Evolutionary conservation across 64 coral and sea anemone genomes (phyloP), one percentile per base, ranked within the genome.

Genomic region (Anthopleura sola): DNA sequence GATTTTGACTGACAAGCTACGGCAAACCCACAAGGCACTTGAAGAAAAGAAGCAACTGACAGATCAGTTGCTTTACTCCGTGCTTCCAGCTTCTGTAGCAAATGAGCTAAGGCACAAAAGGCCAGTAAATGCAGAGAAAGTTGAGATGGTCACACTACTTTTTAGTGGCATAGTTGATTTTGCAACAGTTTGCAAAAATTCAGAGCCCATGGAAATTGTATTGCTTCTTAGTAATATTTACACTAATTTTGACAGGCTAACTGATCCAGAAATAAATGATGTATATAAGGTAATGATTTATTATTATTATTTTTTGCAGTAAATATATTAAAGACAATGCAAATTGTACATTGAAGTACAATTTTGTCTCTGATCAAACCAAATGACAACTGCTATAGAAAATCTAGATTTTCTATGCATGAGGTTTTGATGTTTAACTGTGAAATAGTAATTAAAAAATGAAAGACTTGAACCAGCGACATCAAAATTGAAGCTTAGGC

Each of bases 91-190:
- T 57, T 92, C 85, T 44, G 90, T 92, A 37, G 90, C 91, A 34
- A 88, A 93, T 74, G 91, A 93, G 75, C 62, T 93, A 44, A 69
- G 91, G 34, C 91, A 93, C 83, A 93, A 93, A 55, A 84, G 91
- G 81, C 82, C 87, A 49, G 87, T 89, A 19, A 74, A 93, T 38
- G 86, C 91, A 55, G 91, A 93, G 56, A 93, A 89, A 38, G 86
- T 89, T 82, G 91, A 93, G 79, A 75, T 93, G 82, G 91, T 93
- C 19, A 93, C 91, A 80, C 19, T 93, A 31, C 75, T 93, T 37
- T 93, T 93, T 58, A 93, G 93, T 88, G 90, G 90, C 36, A 95
- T 95, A 82, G 93, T 95, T 16, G 83, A 91, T 19, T 95, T 95
- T 89, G 83, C 86, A 58, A 75, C 78, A 39, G 87, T 95, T 75